Base-by-base conservation (phyloP, 2,113 vertebrate genomes). In the Hippocampus mohnikei region DNA sequence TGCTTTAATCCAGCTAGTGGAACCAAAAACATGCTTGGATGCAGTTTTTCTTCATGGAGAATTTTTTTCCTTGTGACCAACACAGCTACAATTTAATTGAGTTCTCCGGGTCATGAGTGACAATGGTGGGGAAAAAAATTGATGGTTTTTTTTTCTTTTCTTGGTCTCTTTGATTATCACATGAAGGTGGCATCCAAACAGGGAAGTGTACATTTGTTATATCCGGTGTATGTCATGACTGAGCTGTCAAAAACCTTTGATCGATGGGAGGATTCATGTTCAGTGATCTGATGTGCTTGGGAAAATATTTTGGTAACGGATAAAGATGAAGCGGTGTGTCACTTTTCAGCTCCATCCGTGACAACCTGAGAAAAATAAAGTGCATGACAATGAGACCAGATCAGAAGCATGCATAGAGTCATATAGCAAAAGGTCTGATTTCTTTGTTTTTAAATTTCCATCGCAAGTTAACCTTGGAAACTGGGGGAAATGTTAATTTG, bases 271-370 rank as follows among this genome's bases (percentile, higher is more conserved):
- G 0, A 0, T 44, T 1, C 15, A 44, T 0, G 18, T 83, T 88
- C 61, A 92, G 76, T 5, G 52, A n/a, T 2, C 0, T 4, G 25
- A 82, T 71, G 65, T 92, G 77, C 53, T 91, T 0, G 37, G 0
- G 33, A 3, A 90, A 50, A 16, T 83, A 20, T 0, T 10, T 0
- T 11, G 77, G 89, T 16, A 83, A 59, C 15, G 0, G 2, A 69
- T 91, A 92, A 0, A 0, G 0, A 20, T 59, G 53, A 0, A 92
- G 72, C 8, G 3, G 0, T 2, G 82, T 63, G 48, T 50, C 85
- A 8, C n/a, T 0, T 75, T 71, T 2, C 18, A 90, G 84, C 6
- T 0, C 18, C 1, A 75, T 70, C 69, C 40, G 23, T 1, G 72
- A 0, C 20, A 62, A 4, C 33, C 92, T 92, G 74, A 46, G 11